Percentiles rank a stretch among this genome's conserved stretches.
These are phyloP conservation scores for Schizopygopsis malacanthus DNA, from an alignment of 2,797 vertebrate species.

Conservation along the genomic window DNA sequence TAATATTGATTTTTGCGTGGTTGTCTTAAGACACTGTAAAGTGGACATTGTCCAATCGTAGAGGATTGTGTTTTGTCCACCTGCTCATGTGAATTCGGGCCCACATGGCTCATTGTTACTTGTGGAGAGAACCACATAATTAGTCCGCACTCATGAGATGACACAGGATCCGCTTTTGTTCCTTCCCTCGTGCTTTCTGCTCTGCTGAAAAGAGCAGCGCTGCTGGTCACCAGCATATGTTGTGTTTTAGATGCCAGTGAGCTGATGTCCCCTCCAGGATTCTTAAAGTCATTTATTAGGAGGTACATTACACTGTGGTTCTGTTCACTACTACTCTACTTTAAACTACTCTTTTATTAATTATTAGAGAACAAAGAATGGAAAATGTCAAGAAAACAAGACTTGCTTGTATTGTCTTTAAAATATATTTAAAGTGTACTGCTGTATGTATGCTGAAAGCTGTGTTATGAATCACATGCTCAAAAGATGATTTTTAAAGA, in stretches of 20 bases:
- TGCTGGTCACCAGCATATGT: slow-evolving; percentile 9
- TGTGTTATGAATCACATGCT: neutral
- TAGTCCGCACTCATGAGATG: slow-evolving; percentile 26
- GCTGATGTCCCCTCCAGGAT: neutral
- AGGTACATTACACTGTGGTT: neutral
- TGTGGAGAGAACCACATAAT: slow-evolving; percentile 6
- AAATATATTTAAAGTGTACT: neutral
- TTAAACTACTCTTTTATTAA: neutral
- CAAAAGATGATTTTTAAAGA: neutral
- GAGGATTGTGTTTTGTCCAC: neutral
- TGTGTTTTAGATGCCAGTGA: neutral
- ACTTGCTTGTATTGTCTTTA: neutral
- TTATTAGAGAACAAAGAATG: neutral
- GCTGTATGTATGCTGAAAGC: neutral
- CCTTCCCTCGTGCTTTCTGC: neutral
- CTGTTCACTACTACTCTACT: neutral
- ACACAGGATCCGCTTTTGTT: slow-evolving; percentile 2
- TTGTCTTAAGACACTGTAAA: neutral
- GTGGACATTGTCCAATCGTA: neutral
- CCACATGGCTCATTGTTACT: neutral
- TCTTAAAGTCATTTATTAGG: neutral
- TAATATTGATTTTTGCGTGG: neutral
- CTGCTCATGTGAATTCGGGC: neutral
- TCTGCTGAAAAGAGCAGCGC: slow-evolving; percentile 2
- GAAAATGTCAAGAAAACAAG: neutral